A percentile compares a stretch with the other conserved stretches of the same genome.
These are phyloP conservation scores for Synergus laeviventris DNA, from an alignment of 2,888 invertebrate species.

Conservation along the genomic window DNA sequence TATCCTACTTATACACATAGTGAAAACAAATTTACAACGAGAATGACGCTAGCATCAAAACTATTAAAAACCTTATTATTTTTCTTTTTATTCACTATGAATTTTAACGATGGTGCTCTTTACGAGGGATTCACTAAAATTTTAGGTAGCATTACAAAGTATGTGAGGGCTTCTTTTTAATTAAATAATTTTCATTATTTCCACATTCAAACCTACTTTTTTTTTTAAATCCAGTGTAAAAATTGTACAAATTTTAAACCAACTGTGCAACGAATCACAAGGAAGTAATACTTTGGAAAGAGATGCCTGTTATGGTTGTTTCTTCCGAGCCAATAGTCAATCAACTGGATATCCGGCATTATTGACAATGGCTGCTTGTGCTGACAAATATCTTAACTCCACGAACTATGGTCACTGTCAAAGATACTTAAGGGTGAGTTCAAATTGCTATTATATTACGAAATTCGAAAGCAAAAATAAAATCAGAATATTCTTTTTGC, in stretches of 20 bases:
- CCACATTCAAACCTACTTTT: not conserved
- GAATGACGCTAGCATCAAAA: slow-evolving; percentile 54
- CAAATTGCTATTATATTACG: not conserved
- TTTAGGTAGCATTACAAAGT: slow-evolving; percentile 60
- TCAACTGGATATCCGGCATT: slow-evolving; percentile 64
- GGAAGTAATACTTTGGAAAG: slow-evolving; percentile 78
- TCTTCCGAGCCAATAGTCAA: slow-evolving; percentile 78
- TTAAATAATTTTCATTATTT: not conserved
- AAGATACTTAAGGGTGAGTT: slow-evolving; percentile 28
- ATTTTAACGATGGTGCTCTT: slow-evolving; percentile 51
- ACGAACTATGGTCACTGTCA: slow-evolving; percentile 67
- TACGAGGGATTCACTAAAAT: slow-evolving; percentile 59
- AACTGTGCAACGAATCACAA: slow-evolving; percentile 83
- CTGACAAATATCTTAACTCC: slow-evolving; percentile 63
- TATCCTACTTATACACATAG: slow-evolving; percentile 44
- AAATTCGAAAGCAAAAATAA: not conserved
- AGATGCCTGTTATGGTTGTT: slow-evolving; percentile 82
- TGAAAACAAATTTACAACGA: slow-evolving; percentile 44
- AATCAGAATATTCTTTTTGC: not conserved
- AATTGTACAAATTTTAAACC: slow-evolving; percentile 78
- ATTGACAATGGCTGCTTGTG: slow-evolving; percentile 65
- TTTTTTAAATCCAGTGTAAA: slow-evolving; percentile 66
- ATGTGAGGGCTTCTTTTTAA: not conserved
- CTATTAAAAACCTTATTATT: slow-evolving; percentile 45
- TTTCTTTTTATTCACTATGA: slow-evolving; percentile 44